Conservation (phyloP, 2,797 vertebrate species). For the Malacoctenus gilli region DNA sequence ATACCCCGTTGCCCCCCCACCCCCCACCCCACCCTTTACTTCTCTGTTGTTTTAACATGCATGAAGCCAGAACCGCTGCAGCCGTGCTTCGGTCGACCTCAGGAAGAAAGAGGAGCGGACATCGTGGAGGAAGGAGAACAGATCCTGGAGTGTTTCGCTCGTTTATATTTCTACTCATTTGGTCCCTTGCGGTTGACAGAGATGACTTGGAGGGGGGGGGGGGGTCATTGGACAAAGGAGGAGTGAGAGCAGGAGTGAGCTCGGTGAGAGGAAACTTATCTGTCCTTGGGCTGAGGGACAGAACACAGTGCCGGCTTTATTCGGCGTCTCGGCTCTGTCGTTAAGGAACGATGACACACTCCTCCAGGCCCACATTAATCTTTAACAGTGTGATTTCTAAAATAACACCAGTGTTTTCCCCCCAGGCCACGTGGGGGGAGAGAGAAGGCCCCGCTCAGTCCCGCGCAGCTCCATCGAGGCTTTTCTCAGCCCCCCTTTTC, state of each 20-base stretch:
- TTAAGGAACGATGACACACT: conserved; percentile 84
- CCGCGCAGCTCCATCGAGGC: conserved; percentile 37
- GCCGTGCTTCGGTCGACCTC: conserved; percentile 35
- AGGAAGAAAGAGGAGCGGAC: conserved; percentile 37
- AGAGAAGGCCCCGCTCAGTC: conserved; percentile 61
- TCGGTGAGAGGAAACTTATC: conserved; percentile 75
- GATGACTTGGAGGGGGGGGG: conserved; percentile 52
- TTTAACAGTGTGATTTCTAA: conserved; percentile 82
- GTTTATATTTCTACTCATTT: conserved; percentile 43
- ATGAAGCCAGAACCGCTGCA: conserved; percentile 35
- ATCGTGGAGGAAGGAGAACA: conserved; percentile 35
- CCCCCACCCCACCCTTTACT: too few species aligned
- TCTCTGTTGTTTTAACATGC: conserved; percentile 68
- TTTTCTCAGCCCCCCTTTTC: conserved; percentile 4
- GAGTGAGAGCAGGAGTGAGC: conserved; percentile 47
- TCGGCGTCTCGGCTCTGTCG: conserved; percentile 65
- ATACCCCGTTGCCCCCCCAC: conserved; percentile 58
- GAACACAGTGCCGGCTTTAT: conserved; percentile 81
- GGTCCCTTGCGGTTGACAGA: conserved; percentile 48
- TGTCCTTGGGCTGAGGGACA: conserved; percentile 77
- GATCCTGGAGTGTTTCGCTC: conserved; percentile 41
- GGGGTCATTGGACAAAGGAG: conserved; percentile 58
- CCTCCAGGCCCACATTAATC: conserved; percentile 81
- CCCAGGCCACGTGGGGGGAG: conserved; percentile 49
- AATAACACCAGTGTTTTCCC: conserved; percentile 82